phyloP scores from a whole-genome alignment of 2,888 invertebrate genomes.

The Holacanthella duospinosa region DNA sequence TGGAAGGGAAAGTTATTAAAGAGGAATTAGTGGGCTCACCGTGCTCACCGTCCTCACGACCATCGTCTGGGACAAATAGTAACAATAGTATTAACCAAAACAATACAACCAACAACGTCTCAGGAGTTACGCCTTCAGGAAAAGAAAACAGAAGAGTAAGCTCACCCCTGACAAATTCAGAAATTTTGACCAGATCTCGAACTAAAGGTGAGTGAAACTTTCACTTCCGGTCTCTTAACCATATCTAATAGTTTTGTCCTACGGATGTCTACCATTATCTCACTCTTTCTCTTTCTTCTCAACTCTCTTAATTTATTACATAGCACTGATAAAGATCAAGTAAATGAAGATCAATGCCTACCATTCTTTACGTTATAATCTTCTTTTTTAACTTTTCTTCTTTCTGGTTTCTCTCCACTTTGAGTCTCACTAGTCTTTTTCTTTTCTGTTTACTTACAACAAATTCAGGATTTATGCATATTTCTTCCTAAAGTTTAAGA shows the following conservation, averaged over 20 bases:
- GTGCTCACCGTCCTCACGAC: conserved; percentile 16
- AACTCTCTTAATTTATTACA: neutral
- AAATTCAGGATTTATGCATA: neutral
- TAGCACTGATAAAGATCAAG: conserved; percentile 2
- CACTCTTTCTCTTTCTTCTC: conserved; percentile 8
- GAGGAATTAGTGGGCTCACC: conserved; percentile 33
- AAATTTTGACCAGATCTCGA: conserved; percentile 37
- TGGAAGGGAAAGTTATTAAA: conserved; percentile 38
- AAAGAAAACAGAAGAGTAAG: conserved; percentile 37
- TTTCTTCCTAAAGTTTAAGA: neutral
- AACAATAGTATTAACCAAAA: neutral
- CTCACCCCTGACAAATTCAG: conserved; percentile 33
- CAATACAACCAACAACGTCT: neutral
- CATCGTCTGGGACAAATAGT: neutral
- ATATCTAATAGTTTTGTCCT: too few species aligned
- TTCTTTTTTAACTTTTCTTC: neutral
- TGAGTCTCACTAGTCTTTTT: neutral
- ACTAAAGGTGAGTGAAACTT: conserved; percentile 34
- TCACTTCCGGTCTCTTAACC: too few species aligned
- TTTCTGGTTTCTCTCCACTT: neutral
- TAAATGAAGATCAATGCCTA: neutral
- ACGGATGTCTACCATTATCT: too few species aligned
- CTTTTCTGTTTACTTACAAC: neutral
- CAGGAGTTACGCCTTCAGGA: conserved; percentile 26
- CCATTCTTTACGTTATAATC: neutral